Evolutionary conservation across 23 tunicate species (phyloP).

Genomic region (Trididemnum miniatum): DNA sequence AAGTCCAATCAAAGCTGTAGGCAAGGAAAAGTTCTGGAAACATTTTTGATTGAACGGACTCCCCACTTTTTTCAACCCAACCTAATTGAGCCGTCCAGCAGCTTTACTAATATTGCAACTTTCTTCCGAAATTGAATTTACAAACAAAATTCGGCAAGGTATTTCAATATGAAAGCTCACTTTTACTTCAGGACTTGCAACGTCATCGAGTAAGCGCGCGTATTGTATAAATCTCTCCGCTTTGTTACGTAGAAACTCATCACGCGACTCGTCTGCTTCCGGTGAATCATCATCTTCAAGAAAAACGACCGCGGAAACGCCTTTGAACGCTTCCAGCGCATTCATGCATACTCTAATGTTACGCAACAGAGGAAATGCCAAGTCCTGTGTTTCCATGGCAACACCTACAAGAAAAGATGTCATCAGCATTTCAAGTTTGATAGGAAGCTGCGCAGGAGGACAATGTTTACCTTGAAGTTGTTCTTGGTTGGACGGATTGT

Average conservation of each 20-base stretch:
- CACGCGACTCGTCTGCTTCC: slow-evolving; percentile 23
- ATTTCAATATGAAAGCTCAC: too few relatives aligned
- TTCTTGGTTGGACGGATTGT: background rate
- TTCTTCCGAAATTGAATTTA: too few relatives aligned
- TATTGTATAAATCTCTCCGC: slow-evolving; percentile 47
- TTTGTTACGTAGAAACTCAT: background rate
- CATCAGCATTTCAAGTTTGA: too few relatives aligned
- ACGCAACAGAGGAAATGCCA: slow-evolving; percentile 68
- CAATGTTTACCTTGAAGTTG: slow-evolving; percentile 2
- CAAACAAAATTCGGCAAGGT: too few relatives aligned
- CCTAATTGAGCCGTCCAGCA: too few relatives aligned
- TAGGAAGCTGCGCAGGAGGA: too few relatives aligned
- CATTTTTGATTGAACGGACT: too few relatives aligned
- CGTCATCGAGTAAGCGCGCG: slow-evolving; percentile 46
- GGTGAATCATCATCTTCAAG: slow-evolving; percentile 53
- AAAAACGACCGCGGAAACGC: slow-evolving; percentile 60
- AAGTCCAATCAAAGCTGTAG: too few relatives aligned
- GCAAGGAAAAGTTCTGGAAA: too few relatives aligned
- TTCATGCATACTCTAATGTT: slow-evolving; percentile 33
- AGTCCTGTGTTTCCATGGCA: slow-evolving; percentile 68
- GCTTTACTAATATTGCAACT: too few relatives aligned
- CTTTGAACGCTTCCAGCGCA: slow-evolving; percentile 38
- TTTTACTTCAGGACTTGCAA: slow-evolving; percentile 47
- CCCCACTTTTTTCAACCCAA: too few relatives aligned
- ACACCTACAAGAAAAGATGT: slow-evolving; percentile 44